Evolutionary conservation across 2,113 vertebrate species (phyloP).

Genomic region (Melanostigma gelatinosum): DNA sequence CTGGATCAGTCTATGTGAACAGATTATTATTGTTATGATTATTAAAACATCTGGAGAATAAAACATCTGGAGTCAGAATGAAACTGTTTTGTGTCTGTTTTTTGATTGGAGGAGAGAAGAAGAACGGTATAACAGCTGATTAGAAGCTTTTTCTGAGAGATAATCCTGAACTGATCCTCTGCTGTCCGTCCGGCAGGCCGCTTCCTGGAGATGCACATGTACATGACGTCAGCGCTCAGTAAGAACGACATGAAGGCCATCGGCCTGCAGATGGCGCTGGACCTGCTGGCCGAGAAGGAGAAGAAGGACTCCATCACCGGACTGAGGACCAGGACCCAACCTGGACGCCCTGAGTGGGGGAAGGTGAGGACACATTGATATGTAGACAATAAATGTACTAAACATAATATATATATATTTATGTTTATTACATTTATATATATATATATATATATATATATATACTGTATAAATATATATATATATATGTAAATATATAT

Average conservation of each 20-base stretch:
- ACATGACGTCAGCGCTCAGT: constrained; percentile 88
- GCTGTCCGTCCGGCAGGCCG: constrained; percentile 65
- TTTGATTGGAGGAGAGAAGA: no score
- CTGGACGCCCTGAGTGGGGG: constrained; percentile 87
- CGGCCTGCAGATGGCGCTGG: constrained; percentile 92
- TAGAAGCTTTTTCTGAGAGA: no score
- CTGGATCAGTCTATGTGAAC: no score
- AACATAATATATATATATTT: background rate
- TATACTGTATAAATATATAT: no score
- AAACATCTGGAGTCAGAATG: no score
- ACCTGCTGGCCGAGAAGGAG: constrained; percentile 90
- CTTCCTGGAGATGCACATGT: constrained; percentile 94
- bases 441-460: no score
- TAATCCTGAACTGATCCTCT: background rate
- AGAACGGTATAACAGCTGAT: no score
- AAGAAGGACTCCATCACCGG: constrained; percentile 89
- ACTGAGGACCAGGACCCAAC: constrained; percentile 87
- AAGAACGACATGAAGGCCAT: constrained; percentile 92
- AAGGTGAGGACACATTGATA: constrained; percentile 76
- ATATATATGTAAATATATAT: no score
- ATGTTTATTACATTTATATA: background rate
- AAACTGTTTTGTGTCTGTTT: no score
- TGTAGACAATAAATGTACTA: background rate
- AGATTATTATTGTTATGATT: no score
- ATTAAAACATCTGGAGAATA: no score